Base-by-base conservation (phyloP, 2,113 vertebrate species). In the Donacobius atricapilla region DNA sequence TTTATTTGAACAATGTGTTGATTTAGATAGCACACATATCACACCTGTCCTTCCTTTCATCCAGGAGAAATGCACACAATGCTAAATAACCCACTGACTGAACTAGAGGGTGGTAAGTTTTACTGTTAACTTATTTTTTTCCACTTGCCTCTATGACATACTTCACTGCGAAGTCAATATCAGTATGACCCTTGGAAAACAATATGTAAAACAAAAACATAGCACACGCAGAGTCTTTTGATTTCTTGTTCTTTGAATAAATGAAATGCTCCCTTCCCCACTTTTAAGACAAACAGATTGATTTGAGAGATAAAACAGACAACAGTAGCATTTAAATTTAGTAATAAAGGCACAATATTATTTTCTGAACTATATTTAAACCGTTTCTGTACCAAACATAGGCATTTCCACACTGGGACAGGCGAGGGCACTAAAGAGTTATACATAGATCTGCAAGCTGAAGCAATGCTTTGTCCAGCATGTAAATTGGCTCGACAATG, bases 381-480 rank as follows among this genome's bases (percentile, higher is more conserved):
- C 19, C 24, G 44, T 82, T 89, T 92, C 61, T 60, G 72, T 44
- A 31, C 10, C 27, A 83, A 71, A 56, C 1, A 5, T 2, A 28
- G 53, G 51, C 70, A 89, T 92, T 98, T 93, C 87, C 93, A 65
- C 60, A 79, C 64, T 61, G 33, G 19, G 78, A 94, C 97, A 97
- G 93, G 71, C 58, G 97, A 98, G 97, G 97, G 97, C 98, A 97
- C 96, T 97, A 88, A 95, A 97, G 97, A 98, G 97, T 97, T 94
- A 89, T 48, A 58, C 63, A 83, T n/a, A 24, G 65, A 90, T 82
- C 39, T 35, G 27, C 77, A 70, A 92, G 63, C 35, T 53, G 39
- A 70, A 66, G 33, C 64, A 77, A 33, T 37, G n/a, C 31, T 83
- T 63, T 57, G 60, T 63, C 33, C 51, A 42, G 40, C 53, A 53